These are phyloP conservation scores for Lasioglossum calceatum DNA, from an alignment of 2,888 invertebrate species.

Conservation along the genomic window DNA sequence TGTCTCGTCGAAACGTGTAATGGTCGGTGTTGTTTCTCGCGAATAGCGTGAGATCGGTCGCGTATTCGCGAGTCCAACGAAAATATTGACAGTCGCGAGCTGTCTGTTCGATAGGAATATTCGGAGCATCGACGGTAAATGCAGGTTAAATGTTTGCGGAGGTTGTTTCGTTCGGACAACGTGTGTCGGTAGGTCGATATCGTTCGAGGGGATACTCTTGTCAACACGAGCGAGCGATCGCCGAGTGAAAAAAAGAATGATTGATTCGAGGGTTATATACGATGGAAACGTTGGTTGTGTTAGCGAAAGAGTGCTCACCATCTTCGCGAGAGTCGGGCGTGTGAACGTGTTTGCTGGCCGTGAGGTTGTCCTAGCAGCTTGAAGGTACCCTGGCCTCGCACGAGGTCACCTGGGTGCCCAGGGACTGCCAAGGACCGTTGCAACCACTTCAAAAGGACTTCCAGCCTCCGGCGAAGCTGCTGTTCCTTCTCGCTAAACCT, in stretches of 20 bases:
- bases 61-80: slow-evolving; percentile 36
- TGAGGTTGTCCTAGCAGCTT: slow-evolving; percentile 64
- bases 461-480: slow-evolving; percentile 78
- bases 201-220: background rate
- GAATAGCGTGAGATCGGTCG: background rate
- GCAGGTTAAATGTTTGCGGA: slow-evolving; percentile 23
- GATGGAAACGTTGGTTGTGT: slow-evolving; percentile 46
- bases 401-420: slow-evolving; percentile 78
- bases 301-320: slow-evolving; percentile 73
- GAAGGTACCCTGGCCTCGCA: slow-evolving; percentile 75
- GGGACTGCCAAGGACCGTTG: slow-evolving; percentile 79
- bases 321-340: slow-evolving; percentile 77
- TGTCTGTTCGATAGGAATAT: slow-evolving; percentile 29
- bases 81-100: slow-evolving; percentile 58
- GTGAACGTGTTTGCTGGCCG: slow-evolving; percentile 71
- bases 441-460: slow-evolving; percentile 76
- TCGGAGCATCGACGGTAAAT: slow-evolving; percentile 12
- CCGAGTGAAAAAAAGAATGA: slow-evolving; percentile 14
- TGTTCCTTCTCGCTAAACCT: slow-evolving; percentile 77
- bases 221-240: background rate
- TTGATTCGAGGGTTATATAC: slow-evolving; percentile 45
- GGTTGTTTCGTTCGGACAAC: background rate
- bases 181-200: background rate
- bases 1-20: background rate
- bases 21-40: background rate